Conservation (phyloP, 2,797 vertebrate genomes). For the Mareca strepera region DNA sequence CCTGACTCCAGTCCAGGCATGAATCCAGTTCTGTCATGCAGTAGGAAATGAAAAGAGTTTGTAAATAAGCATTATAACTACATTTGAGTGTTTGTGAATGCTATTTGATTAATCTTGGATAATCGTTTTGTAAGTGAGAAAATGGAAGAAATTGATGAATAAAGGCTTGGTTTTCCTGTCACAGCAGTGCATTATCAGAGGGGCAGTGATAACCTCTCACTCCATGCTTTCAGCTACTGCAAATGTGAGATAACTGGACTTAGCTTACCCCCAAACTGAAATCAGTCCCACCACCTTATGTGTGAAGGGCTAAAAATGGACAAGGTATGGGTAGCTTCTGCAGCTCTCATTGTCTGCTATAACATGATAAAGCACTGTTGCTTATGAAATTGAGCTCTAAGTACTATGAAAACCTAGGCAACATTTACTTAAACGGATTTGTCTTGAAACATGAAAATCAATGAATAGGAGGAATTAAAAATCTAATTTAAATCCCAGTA, state of each 20-base stretch:
- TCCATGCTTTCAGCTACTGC: not conserved
- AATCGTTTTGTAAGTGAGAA: not conserved
- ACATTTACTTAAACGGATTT: not conserved
- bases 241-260: not conserved
- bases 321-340: not conserved
- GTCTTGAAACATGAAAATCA: not conserved
- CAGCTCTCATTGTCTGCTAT: not conserved
- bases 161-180: not conserved
- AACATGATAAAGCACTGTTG: not conserved
- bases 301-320: not conserved
- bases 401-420: not conserved
- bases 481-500: not conserved
- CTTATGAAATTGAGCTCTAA: not conserved
- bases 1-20: not conserved
- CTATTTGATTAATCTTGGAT: not conserved
- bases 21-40: not conserved
- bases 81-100: not conserved
- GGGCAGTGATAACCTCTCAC: not conserved
- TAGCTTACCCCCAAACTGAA: not conserved
- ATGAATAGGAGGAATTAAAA: not conserved
- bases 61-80: not conserved
- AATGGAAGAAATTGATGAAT: not conserved
- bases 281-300: not conserved
- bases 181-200: not conserved
- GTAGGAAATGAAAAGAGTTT: not conserved